Percentiles rank a stretch among this genome's conserved stretches.
These are phyloP conservation scores for Brachyhypopomus gauderio DNA, from an alignment of 2,113 vertebrate genomes.

Conservation along the genomic window DNA sequence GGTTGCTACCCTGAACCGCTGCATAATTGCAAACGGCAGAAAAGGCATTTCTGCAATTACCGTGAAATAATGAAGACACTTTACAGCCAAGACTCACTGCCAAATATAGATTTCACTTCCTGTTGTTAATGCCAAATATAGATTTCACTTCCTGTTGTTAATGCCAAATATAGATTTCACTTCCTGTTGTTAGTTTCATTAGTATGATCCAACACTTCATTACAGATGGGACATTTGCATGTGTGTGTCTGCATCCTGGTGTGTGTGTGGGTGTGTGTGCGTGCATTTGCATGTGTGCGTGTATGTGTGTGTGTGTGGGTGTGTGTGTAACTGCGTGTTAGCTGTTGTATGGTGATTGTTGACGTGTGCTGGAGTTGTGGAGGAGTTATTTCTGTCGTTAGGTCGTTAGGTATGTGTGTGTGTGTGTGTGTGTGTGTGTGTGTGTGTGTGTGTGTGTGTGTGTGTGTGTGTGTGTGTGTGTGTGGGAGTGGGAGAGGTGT, in stretches of 20 bases:
- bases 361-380: constrained; percentile 18
- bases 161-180: not conserved
- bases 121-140: not conserved
- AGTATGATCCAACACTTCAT: not conserved
- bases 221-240: not conserved
- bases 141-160: not conserved
- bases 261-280: constrained; percentile 25
- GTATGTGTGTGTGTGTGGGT: constrained; percentile 28
- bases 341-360: constrained; percentile 24
- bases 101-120: not conserved
- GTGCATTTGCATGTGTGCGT: not conserved
- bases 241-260: constrained; percentile 8
- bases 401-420: no score
- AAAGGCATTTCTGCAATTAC: not conserved
- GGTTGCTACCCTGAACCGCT: constrained; percentile 48
- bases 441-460: no score
- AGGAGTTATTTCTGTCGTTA: constrained; percentile 62
- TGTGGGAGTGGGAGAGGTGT: no score
- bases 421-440: no score
- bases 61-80: not conserved
- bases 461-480: no score
- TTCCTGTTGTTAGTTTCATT: constrained; percentile 1
- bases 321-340: not conserved
- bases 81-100: not conserved
- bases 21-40: not conserved